These are phyloP conservation scores for Smutsia gigantea DNA, from an alignment of 2,797 vertebrate species.

Conservation along the genomic window DNA sequence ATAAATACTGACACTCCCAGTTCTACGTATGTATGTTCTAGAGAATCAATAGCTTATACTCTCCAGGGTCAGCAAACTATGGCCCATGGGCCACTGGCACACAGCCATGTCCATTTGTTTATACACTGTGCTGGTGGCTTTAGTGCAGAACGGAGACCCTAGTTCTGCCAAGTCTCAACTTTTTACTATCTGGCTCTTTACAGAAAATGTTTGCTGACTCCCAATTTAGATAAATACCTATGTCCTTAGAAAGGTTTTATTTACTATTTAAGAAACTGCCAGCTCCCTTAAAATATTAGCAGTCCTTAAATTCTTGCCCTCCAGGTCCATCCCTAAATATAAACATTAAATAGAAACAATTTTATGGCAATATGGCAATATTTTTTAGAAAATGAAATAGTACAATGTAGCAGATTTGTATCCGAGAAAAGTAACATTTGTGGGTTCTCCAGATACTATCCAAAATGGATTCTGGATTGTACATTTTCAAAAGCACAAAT, in stretches of 20 bases:
- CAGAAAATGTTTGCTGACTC: too few species aligned
- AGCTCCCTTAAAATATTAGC: not conserved
- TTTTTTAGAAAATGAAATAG: not conserved
- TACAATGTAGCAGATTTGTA: not conserved
- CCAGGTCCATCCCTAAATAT: not conserved
- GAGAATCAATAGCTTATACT: not conserved
- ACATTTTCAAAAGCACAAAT: not conserved
- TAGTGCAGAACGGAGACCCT: accelerated
- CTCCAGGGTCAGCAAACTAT: not conserved
- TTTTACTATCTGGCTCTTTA: not conserved
- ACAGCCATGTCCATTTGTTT: not conserved
- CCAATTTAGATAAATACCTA: not conserved
- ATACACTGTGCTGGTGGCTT: not conserved
- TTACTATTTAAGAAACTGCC: not conserved
- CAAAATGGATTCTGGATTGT: not conserved
- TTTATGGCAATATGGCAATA: not conserved
- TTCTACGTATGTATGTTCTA: not conserved
- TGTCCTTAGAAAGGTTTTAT: not conserved
- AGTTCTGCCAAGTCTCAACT: not conserved
- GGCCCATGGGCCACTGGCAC: not conserved
- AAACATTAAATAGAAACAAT: not conserved
- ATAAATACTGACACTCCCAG: not conserved
- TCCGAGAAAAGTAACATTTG: not conserved
- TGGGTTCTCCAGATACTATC: not conserved
- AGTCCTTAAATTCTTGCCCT: not conserved